Conservation (phyloP, 2,888 invertebrate genomes). For the Cerastis rubricosa region DNA sequence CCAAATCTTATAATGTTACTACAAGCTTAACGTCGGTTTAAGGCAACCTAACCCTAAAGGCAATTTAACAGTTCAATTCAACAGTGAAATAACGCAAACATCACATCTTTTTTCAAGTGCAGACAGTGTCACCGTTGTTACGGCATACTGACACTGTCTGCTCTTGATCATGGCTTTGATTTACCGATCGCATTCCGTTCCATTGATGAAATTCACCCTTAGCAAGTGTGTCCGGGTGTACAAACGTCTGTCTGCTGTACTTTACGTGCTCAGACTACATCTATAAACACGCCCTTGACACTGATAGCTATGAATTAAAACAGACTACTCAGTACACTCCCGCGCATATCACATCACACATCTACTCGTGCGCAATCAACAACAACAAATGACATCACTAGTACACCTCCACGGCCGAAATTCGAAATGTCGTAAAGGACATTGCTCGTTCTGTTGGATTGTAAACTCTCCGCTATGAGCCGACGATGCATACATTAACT, state of each 20-base stretch:
- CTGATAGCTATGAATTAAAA: constrained; percentile 35
- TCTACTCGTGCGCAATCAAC: constrained; percentile 28
- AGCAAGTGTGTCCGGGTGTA: neutral
- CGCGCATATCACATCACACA: constrained; percentile 45
- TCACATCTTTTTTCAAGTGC: neutral
- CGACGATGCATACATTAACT: neutral
- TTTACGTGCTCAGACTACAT: constrained; percentile 28
- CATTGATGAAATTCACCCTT: neutral
- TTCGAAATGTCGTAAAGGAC: neutral
- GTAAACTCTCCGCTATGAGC: neutral
- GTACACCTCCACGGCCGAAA: neutral
- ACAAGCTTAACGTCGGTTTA: neutral
- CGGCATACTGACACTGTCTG: neutral
- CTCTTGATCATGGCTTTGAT: neutral
- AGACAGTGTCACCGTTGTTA: neutral
- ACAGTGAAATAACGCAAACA: neutral
- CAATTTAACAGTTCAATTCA: neutral
- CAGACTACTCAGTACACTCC: constrained; percentile 39
- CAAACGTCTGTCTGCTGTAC: constrained; percentile 19
- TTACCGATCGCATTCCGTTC: neutral
- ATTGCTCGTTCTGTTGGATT: neutral
- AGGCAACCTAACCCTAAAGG: neutral
- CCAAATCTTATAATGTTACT: neutral
- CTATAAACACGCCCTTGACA: constrained; percentile 44
- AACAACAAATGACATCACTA: constrained; percentile 16